A percentile compares a stretch with the other conserved stretches of the same genome.
Evolutionary conservation across 37 sponge, comb jelly and placozoan species (phyloP).

Genomic region (Chondrilla cf. caribensis): DNA sequence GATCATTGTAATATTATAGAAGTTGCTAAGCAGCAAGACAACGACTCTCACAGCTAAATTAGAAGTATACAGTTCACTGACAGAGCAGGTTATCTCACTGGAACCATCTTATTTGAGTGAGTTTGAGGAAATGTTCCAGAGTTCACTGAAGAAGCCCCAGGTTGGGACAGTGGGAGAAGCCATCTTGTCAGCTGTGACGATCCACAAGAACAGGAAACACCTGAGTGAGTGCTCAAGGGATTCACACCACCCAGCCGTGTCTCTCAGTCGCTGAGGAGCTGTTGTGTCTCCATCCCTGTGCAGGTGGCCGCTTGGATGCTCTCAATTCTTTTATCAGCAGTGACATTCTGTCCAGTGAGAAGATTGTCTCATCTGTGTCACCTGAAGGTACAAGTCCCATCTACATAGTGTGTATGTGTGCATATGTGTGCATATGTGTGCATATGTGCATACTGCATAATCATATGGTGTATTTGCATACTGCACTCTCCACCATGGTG

Average conservation of each 20-base stretch:
- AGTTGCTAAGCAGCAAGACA: constrained; percentile 5
- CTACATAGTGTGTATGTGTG: constrained; percentile 10
- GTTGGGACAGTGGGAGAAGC: neutral
- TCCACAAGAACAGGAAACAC: constrained; percentile 8
- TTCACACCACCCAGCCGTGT: constrained; percentile 24
- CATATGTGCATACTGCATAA: neutral
- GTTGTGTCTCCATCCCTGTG: neutral
- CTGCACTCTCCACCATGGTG: no score
- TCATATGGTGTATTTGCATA: neutral
- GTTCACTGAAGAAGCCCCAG: neutral
- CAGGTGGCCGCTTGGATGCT: neutral
- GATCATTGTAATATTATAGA: neutral
- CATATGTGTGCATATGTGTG: neutral
- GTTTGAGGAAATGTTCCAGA: neutral
- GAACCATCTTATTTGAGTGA: neutral
- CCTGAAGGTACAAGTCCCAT: neutral
- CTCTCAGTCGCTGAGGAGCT: neutral
- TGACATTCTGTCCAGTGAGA: constrained; percentile 3
- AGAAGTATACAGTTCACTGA: neutral
- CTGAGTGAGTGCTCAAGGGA: neutral
- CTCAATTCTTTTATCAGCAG: neutral
- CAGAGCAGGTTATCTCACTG: no score
- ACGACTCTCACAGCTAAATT: neutral
- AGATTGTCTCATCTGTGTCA: neutral
- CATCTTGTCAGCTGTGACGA: neutral